phyloP scores from a whole-genome alignment of 2,888 invertebrate genomes.

The Spodoptera picta region DNA sequence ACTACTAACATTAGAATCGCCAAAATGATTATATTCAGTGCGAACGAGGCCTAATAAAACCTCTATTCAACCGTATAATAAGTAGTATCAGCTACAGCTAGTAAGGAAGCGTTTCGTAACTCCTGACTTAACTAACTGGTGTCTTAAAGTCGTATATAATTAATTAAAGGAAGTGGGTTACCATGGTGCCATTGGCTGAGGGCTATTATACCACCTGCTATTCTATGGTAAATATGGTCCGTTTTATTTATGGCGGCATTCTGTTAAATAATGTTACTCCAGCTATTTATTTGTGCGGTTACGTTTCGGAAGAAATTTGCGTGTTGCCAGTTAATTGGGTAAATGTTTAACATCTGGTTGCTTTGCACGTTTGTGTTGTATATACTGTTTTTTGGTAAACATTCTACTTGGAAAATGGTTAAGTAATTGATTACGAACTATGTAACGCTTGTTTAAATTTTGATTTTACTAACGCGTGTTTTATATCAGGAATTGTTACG shows the following conservation, averaged over 20 bases:
- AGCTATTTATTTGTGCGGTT: constrained; percentile 1
- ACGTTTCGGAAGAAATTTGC: not conserved
- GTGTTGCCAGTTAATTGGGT: too few species aligned
- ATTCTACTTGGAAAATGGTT: too few species aligned
- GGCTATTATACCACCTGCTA: constrained; percentile 38
- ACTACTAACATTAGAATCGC: too few species aligned
- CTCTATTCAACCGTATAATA: constrained; percentile 5
- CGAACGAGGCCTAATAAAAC: too few species aligned
- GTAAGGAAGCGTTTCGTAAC: constrained; percentile 14
- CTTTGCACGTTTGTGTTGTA: too few species aligned
- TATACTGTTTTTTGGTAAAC: too few species aligned
- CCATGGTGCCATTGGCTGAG: constrained; percentile 28
- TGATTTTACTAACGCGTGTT: too few species aligned
- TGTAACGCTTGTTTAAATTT: too few species aligned
- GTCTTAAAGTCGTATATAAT: constrained; percentile 42
- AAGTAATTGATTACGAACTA: too few species aligned
- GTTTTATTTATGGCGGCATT: constrained; percentile 30
- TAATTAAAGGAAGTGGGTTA: constrained; percentile 46
- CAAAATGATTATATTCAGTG: too few species aligned
- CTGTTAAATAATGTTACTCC: constrained; percentile 30
- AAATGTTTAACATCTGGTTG: too few species aligned
- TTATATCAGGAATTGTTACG: too few species aligned
- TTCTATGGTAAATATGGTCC: constrained; percentile 18
- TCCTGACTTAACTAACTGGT: constrained; percentile 22
- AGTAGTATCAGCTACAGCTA: constrained; percentile 1